These are phyloP conservation scores for Ichneumoninae sp. DNA, from an alignment of 2,888 invertebrate species.

Conservation along the genomic window DNA sequence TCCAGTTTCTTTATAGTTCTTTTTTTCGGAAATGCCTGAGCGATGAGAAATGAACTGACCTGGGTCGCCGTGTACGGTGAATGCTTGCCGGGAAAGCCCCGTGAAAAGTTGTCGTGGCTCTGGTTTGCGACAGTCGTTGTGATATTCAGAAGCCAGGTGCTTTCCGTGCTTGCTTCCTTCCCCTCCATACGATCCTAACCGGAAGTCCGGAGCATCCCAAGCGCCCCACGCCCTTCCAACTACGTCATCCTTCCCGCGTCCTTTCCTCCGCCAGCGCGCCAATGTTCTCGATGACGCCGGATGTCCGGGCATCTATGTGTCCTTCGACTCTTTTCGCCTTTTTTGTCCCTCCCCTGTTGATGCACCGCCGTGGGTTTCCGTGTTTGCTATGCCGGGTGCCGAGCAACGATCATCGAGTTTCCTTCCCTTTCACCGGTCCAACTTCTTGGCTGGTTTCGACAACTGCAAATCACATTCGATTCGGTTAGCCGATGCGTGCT, in stretches of 20 bases:
- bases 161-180: conserved; percentile 81
- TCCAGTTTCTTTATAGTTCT: no score
- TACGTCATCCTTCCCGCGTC: conserved; percentile 75
- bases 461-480: conserved; percentile 46
- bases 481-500: neutral
- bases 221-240: conserved; percentile 76
- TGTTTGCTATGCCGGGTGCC: neutral
- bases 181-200: conserved; percentile 84
- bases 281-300: conserved; percentile 52
- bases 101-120: conserved; percentile 78
- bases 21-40: neutral
- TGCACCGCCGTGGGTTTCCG: neutral
- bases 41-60: conserved; percentile 71
- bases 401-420: neutral
- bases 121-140: conserved; percentile 77
- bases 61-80: conserved; percentile 84
- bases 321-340: conserved; percentile 3
- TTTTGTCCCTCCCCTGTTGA: neutral
- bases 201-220: conserved; percentile 82
- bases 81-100: conserved; percentile 82
- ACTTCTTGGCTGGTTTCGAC: conserved; percentile 5
- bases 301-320: conserved; percentile 64
- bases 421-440: neutral
- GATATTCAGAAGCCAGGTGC: conserved; percentile 82
- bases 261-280: conserved; percentile 68